Evolutionary conservation across 2,888 invertebrate genomes (phyloP).

Genomic region (Pasiphila rectangulata): DNA sequence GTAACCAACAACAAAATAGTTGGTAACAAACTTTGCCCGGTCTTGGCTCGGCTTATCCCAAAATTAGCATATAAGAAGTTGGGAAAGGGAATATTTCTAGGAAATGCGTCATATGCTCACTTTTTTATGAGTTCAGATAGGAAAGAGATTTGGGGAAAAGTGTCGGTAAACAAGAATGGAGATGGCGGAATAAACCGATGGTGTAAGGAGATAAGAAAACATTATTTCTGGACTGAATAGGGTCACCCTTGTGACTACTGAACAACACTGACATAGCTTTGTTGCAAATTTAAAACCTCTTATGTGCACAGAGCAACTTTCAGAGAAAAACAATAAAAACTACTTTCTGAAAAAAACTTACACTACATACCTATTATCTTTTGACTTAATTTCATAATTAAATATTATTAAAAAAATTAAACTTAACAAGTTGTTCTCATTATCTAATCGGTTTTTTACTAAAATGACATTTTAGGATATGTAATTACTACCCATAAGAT

Average conservation of each 20-base stretch:
- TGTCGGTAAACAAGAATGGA: slow-evolving; percentile 13
- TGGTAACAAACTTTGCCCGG: slow-evolving; percentile 47
- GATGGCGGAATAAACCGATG: slow-evolving; percentile 13
- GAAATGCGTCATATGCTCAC: slow-evolving; percentile 45
- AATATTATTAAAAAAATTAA: too few species aligned
- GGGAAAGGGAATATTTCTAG: slow-evolving; percentile 39
- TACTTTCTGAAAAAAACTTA: too few species aligned
- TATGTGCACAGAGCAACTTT: too few species aligned
- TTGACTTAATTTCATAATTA: too few species aligned
- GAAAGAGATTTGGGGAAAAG: slow-evolving; percentile 39
- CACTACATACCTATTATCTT: too few species aligned
- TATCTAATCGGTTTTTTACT: too few species aligned
- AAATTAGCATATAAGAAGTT: slow-evolving; percentile 64
- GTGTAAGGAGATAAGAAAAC: slow-evolving; percentile 4
- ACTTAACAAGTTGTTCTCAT: too few species aligned
- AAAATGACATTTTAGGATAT: too few species aligned
- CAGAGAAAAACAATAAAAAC: too few species aligned
- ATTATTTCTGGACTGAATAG: not conserved
- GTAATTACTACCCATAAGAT: too few species aligned
- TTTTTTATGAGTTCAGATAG: slow-evolving; percentile 44
- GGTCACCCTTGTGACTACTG: not conserved
- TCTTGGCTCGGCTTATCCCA: slow-evolving; percentile 52
- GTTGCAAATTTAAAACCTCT: not conserved
- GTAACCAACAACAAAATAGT: slow-evolving; percentile 51
- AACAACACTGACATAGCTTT: not conserved